Conservation (phyloP, 2,888 invertebrate genomes). For the Agrochola macilenta region DNA sequence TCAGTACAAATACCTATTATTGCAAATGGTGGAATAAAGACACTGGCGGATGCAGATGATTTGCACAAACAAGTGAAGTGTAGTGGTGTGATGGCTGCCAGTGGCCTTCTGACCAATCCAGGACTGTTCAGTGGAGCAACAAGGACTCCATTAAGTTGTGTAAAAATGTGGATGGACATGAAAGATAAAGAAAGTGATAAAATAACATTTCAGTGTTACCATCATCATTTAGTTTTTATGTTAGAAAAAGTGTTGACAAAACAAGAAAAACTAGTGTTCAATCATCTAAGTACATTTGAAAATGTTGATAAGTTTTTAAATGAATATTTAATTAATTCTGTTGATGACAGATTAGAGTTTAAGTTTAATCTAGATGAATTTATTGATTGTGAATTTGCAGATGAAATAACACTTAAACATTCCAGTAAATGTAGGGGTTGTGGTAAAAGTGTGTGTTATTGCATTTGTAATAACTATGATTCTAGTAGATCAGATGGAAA, state of each 20-base stretch:
- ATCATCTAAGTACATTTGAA: conserved; percentile 92
- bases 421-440: conserved; percentile 84
- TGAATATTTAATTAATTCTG: conserved; percentile 87
- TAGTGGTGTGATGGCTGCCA: conserved; percentile 97
- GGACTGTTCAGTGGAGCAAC: conserved; percentile 94
- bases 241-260: conserved; percentile 95
- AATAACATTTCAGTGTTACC: conserved; percentile 96
- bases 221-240: conserved; percentile 99
- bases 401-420: conserved; percentile 85
- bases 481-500: conserved; percentile 77
- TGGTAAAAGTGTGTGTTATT: conserved; percentile 82
- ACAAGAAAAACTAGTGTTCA: conserved; percentile 94
- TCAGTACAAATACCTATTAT: conserved; percentile 95
- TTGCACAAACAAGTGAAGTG: conserved; percentile 93
- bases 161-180: conserved; percentile 95
- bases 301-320: conserved; percentile 93
- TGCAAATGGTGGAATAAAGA: conserved; percentile 97
- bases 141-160: conserved; percentile 93
- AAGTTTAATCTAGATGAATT: conserved; percentile 76
- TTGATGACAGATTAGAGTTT: conserved; percentile 67
- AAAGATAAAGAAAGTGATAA: conserved; percentile 91
- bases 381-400: conserved; percentile 81
- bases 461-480: conserved; percentile 83
- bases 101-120: conserved; percentile 97
- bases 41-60: conserved; percentile 92